Evolutionary conservation across 2,797 vertebrate genomes (phyloP).

Genomic region (Ciconia nigra): DNA sequence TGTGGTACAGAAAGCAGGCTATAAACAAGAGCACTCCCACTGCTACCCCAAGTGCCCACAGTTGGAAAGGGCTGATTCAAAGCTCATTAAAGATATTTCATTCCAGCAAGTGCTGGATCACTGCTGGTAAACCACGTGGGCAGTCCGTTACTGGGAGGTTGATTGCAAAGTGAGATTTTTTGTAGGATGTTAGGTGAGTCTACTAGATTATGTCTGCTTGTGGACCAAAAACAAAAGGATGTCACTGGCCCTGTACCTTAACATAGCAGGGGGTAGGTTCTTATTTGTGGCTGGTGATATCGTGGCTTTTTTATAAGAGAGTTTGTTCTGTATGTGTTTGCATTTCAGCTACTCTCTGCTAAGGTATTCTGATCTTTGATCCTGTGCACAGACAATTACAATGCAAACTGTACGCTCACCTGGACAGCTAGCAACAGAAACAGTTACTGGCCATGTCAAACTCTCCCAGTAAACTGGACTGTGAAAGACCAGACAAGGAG

Average conservation of each 20-base stretch:
- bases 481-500: neutral
- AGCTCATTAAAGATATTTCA: neutral
- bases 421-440: neutral
- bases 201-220: neutral
- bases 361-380: neutral
- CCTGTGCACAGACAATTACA: neutral
- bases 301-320: rapidly evolving
- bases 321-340: neutral
- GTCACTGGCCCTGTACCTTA: neutral
- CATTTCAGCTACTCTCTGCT: neutral
- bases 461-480: neutral
- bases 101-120: neutral
- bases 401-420: neutral
- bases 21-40: neutral
- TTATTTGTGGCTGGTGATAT: neutral
- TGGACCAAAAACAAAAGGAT: neutral
- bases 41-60: neutral
- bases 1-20: neutral
- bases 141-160: neutral
- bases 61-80: neutral
- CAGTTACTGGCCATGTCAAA: neutral
- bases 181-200: neutral
- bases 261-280: rapidly evolving
- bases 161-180: neutral
- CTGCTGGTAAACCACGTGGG: neutral